Conservation (phyloP, 2,113 vertebrate species). For the Brachypodius melanocephalos region DNA sequence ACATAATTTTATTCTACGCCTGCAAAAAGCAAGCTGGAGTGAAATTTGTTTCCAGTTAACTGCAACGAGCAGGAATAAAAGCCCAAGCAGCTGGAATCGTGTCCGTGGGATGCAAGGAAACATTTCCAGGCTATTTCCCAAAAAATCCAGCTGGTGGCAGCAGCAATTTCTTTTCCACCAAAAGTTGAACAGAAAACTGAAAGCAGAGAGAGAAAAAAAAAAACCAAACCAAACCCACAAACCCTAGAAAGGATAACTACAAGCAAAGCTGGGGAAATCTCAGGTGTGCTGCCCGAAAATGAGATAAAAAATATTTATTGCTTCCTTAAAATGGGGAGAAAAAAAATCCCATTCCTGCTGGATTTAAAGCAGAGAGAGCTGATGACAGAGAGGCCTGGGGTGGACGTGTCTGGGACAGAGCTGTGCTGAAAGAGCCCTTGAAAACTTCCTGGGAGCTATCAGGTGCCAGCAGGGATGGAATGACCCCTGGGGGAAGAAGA, state of each 20-base stretch:
- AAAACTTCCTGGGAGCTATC: constrained; percentile 18
- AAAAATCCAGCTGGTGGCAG: constrained; percentile 64
- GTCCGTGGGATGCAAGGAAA: not conserved
- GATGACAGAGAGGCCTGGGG: not conserved
- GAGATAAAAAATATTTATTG: not conserved
- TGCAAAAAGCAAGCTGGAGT: not conserved
- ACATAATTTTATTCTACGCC: not conserved
- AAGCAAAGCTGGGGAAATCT: not conserved
- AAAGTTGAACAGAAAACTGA: not conserved
- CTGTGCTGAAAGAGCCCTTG: constrained; percentile 49
- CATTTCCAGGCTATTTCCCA: not conserved
- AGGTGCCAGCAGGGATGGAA: not conserved
- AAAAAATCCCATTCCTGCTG: rapidly evolving
- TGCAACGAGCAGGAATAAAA: not conserved
- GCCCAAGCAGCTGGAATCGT: not conserved
- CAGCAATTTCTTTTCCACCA: not conserved
- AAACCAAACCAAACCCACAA: not conserved
- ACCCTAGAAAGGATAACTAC: not conserved
- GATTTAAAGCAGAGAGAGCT: not conserved
- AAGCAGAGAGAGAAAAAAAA: not conserved
- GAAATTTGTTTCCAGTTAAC: not conserved
- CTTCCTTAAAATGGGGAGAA: not conserved
- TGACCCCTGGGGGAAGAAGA: not conserved
- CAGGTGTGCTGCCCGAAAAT: not conserved
- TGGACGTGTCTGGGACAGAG: not conserved